Conservation (phyloP, 2,113 vertebrate genomes). For the Pseudopipra pipra region DNA sequence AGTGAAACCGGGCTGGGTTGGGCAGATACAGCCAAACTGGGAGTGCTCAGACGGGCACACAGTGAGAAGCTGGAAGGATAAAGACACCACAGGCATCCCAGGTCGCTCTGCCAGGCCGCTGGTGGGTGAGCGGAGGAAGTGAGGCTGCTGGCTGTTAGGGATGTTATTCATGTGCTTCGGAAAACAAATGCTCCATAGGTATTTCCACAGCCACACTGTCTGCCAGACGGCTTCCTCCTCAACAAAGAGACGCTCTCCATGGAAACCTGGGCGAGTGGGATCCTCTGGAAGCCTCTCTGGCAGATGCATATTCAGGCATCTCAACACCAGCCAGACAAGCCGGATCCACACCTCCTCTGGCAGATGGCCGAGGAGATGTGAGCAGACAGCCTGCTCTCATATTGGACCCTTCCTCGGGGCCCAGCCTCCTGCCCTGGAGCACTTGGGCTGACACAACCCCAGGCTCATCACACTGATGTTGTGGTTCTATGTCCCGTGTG, state of each 20-base stretch:
- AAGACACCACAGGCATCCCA: slow-evolving; percentile 2
- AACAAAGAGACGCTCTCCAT: slow-evolving; percentile 53
- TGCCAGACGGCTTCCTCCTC: slow-evolving; percentile 51
- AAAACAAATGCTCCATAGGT: slow-evolving; percentile 23
- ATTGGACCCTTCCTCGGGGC: rapidly evolving
- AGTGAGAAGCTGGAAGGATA: neutral
- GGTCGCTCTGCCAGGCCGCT: slow-evolving; percentile 20
- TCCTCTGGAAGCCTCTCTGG: slow-evolving; percentile 44
- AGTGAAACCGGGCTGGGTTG: neutral
- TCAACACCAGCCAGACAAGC: slow-evolving; percentile 22
- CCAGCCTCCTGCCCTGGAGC: neutral
- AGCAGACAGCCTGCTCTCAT: neutral
- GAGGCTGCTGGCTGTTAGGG: slow-evolving; percentile 15
- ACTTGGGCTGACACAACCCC: neutral
- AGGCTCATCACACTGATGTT: neutral
- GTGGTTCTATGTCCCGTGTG: neutral
- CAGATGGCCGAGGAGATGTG: neutral
- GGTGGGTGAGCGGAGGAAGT: slow-evolving; percentile 35
- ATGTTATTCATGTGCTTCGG: slow-evolving; percentile 28
- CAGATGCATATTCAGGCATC: slow-evolving; percentile 15
- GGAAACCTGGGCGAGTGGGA: slow-evolving; percentile 57
- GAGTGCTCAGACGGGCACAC: neutral
- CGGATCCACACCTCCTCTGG: slow-evolving; percentile 33
- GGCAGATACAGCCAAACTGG: neutral
- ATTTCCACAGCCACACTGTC: slow-evolving; percentile 20